These are phyloP conservation scores for Drosophila fuyamai DNA, from an alignment of 1,140 invertebrate genomes.

Conservation along the genomic window DNA sequence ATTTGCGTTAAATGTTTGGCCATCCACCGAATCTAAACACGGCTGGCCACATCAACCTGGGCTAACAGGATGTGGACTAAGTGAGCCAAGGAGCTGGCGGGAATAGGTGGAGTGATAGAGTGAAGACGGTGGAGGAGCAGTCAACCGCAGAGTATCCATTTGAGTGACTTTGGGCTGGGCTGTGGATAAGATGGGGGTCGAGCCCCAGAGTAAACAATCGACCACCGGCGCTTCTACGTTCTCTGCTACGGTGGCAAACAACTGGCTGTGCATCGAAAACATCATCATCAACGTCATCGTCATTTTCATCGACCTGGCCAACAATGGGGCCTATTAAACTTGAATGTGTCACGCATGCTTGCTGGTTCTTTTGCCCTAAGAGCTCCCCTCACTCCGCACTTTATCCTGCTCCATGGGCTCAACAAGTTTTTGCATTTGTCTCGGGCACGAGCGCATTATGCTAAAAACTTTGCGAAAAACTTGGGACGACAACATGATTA, in stretches of 20 bases:
- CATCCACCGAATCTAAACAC: constrained; percentile 62
- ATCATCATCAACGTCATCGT: constrained; percentile 8
- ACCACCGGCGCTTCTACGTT: constrained; percentile 21
- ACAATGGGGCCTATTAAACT: constrained; percentile 63
- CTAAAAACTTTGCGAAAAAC: constrained; percentile 69
- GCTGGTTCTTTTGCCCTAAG: constrained; percentile 16
- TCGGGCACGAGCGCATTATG: constrained; percentile 75
- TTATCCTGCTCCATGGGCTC: constrained; percentile 29
- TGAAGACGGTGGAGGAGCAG: constrained; percentile 14
- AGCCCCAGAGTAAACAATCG: constrained; percentile 36
- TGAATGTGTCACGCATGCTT: constrained; percentile 76
- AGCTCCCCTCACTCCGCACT: neutral
- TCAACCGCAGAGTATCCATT: constrained; percentile 61
- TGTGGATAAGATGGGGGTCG: constrained; percentile 2
- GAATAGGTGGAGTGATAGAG: neutral
- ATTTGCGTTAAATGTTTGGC: constrained; percentile 68
- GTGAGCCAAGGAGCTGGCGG: constrained; percentile 15
- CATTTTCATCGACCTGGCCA: constrained; percentile 29
- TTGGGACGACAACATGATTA: constrained; percentile 80
- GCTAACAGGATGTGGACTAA: constrained; percentile 40
- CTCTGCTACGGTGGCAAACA: constrained; percentile 29
- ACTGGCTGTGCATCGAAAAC: constrained; percentile 20
- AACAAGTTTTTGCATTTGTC: constrained; percentile 76
- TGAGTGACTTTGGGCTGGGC: constrained; percentile 51
- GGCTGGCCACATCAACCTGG: constrained; percentile 22